phyloP scores from a whole-genome alignment of 1,140 invertebrate species.

The Periplaneta americana region DNA sequence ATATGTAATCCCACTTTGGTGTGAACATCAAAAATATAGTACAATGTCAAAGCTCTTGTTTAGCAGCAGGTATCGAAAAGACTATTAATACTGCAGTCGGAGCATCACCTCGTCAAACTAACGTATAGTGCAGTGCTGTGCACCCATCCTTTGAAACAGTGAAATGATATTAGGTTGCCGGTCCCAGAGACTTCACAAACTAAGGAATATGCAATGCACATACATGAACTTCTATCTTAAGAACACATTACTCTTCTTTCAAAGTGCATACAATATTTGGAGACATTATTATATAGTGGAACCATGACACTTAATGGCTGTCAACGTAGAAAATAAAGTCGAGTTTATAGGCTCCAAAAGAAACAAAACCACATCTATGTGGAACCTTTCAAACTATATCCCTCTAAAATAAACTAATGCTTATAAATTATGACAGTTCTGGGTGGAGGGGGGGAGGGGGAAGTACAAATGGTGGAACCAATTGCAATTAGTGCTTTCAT shows the following conservation, averaged over 20 bases:
- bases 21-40: not conserved
- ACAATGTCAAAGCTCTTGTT: not conserved
- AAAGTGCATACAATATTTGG: not conserved
- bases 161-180: conserved; percentile 9
- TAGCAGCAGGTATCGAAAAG: not conserved
- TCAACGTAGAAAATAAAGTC: not conserved
- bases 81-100: not conserved
- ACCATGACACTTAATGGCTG: not conserved
- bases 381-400: not conserved
- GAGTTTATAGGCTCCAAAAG: not conserved
- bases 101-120: not conserved
- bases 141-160: not conserved
- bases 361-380: not conserved
- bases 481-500: not conserved
- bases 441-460: not conserved
- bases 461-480: not conserved
- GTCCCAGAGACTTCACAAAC: conserved; percentile 4
- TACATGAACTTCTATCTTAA: not conserved
- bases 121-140: not conserved
- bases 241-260: not conserved
- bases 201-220: conserved; percentile 1
- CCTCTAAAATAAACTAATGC: conserved; percentile 5
- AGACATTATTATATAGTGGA: not conserved
- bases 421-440: not conserved
- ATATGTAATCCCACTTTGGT: not conserved